phyloP scores from a whole-genome alignment of 2,888 invertebrate species.

The Cantharis lateralis region DNA sequence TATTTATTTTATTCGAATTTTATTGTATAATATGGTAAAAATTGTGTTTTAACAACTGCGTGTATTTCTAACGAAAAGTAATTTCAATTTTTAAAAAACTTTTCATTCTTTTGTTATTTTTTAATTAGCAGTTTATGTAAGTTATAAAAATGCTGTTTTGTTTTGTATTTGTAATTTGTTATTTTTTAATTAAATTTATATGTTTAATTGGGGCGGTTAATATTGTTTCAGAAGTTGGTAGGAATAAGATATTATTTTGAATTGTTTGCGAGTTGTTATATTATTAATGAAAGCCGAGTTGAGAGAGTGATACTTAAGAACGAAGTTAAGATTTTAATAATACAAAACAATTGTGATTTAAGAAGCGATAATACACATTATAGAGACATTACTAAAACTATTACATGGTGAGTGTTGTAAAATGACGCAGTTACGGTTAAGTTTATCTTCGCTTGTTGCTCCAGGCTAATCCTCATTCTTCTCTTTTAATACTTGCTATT shows the following conservation, averaged over 20 bases:
- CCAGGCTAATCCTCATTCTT: conserved; percentile 44
- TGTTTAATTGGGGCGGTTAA: neutral
- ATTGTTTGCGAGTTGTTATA: conserved; percentile 25
- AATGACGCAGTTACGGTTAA: conserved; percentile 37
- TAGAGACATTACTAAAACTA: conserved; percentile 34
- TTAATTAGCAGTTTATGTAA: neutral
- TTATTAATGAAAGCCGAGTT: conserved; percentile 14
- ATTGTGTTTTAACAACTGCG: neutral
- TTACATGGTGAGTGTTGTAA: conserved; percentile 33
- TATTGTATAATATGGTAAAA: neutral
- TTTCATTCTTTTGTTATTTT: neutral
- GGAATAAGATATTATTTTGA: conserved; percentile 4
- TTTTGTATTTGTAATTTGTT: neutral
- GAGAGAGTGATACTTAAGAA: conserved; percentile 20
- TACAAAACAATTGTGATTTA: conserved; percentile 29
- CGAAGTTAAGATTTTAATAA: conserved; percentile 25
- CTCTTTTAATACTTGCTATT: conserved; percentile 37
- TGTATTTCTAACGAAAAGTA: neutral
- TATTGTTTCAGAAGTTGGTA: neutral
- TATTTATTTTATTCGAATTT: neutral
- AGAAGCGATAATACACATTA: conserved; percentile 33
- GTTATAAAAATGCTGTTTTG: neutral
- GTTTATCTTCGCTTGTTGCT: conserved; percentile 42
- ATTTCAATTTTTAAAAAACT: neutral
- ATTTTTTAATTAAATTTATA: neutral